phyloP scores from a whole-genome alignment of 92 coral and sea anemone species.

The Palythoa grandiflora region DNA sequence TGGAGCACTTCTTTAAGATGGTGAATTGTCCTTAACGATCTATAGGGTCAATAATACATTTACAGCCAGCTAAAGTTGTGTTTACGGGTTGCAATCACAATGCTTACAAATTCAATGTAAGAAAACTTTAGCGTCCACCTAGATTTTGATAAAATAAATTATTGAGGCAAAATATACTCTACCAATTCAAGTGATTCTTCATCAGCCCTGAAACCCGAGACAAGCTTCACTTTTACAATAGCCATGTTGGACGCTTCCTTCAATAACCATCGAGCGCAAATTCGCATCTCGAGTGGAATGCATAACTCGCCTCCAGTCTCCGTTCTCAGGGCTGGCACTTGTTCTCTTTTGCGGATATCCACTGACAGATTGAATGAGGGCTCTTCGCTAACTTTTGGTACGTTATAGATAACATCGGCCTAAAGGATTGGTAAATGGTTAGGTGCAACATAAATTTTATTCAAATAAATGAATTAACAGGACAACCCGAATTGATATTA shows the following conservation, averaged over 20 bases:
- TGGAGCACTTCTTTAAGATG: no score
- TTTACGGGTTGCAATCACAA: background rate
- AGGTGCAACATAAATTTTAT: background rate
- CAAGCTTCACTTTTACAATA: slow-evolving; percentile 89
- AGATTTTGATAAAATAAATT: no score
- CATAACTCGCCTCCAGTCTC: slow-evolving; percentile 80
- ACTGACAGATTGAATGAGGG: slow-evolving; percentile 87
- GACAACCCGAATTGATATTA: no score
- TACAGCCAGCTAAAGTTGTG: no score
- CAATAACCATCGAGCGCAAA: slow-evolving; percentile 85
- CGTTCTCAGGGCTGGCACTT: slow-evolving; percentile 45
- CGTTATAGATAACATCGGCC: slow-evolving; percentile 91
- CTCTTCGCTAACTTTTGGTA: slow-evolving; percentile 79
- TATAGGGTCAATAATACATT: no score
- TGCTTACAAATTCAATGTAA: no score
- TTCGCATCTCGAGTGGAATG: slow-evolving; percentile 74
- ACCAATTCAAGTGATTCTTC: slow-evolving; percentile 87
- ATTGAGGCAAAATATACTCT: background rate
- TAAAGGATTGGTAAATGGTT: slow-evolving; percentile 8
- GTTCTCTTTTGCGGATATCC: slow-evolving; percentile 53
- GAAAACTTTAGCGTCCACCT: no score
- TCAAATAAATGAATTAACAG: no score
- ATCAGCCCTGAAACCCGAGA: slow-evolving; percentile 87
- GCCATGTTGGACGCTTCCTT: slow-evolving; percentile 95
- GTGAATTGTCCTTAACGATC: no score